Conservation (phyloP, 2,888 invertebrate genomes). For the Prenolepis imparis region DNA sequence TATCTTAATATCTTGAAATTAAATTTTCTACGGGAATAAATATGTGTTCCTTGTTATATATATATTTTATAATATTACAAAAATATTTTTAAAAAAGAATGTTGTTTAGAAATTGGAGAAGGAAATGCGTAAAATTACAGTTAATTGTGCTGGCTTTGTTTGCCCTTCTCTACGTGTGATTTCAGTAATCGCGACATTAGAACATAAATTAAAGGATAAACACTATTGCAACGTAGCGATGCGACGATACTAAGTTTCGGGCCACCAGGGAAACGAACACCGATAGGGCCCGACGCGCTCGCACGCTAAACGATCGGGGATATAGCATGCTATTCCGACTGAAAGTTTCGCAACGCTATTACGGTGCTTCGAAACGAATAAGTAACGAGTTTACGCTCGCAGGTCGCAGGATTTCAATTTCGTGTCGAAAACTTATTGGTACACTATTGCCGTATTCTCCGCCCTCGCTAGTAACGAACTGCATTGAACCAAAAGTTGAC, state of each 20-base stretch:
- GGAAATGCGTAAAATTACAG: not conserved
- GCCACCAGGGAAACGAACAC: constrained; percentile 16
- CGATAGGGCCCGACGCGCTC: constrained; percentile 30
- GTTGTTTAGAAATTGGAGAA: not conserved
- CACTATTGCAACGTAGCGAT: not conserved
- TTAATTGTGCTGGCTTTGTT: not conserved
- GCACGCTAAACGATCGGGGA: constrained; percentile 37
- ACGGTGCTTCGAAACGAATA: constrained; percentile 51
- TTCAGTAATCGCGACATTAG: constrained; percentile 7
- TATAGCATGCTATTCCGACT: constrained; percentile 31
- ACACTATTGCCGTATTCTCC: constrained; percentile 30
- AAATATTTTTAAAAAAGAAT: not conserved
- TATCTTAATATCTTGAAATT: too few species aligned
- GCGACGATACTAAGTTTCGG: constrained; percentile 24
- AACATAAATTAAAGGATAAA: constrained; percentile 41
- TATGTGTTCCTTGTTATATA: too few species aligned
- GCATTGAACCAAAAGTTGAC: constrained; percentile 36
- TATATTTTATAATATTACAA: not conserved
- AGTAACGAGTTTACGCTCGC: constrained; percentile 52
- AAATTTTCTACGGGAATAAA: too few species aligned
- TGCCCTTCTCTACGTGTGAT: not conserved
- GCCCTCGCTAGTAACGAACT: constrained; percentile 32
- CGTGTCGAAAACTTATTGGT: constrained; percentile 48
- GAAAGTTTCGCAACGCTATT: constrained; percentile 51
- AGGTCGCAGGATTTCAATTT: constrained; percentile 53